Conservation (phyloP, 2,888 invertebrate genomes). For the Idaea straminata region DNA sequence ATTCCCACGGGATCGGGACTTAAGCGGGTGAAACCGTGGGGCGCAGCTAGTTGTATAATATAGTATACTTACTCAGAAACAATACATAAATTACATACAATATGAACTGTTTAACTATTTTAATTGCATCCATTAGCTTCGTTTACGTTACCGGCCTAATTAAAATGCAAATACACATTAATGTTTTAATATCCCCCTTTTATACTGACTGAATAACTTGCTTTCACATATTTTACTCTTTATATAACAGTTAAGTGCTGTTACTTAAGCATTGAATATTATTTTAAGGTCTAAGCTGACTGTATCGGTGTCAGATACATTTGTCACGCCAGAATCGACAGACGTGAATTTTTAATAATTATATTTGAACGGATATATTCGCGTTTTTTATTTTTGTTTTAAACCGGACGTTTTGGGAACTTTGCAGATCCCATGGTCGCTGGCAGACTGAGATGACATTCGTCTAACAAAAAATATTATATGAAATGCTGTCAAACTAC, state of each 20-base stretch:
- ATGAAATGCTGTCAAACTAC: too few species aligned
- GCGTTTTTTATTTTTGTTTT: too few species aligned
- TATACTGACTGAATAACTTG: constrained; percentile 30
- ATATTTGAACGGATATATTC: too few species aligned
- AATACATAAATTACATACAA: constrained; percentile 52
- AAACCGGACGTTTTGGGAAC: too few species aligned
- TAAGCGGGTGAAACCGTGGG: too few species aligned
- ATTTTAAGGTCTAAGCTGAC: neutral
- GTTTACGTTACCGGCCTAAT: constrained; percentile 57
- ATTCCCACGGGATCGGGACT: too few species aligned
- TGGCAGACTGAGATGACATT: too few species aligned
- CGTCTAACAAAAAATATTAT: too few species aligned
- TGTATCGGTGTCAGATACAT: neutral
- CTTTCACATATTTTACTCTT: constrained; percentile 36
- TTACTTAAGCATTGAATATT: constrained; percentile 6
- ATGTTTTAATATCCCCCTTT: constrained; percentile 51
- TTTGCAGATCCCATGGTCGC: too few species aligned
- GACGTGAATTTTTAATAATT: too few species aligned
- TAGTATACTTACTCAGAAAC: constrained; percentile 28
- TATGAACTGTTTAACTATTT: constrained; percentile 59
- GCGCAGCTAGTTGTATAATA: too few species aligned
- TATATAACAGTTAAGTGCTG: constrained; percentile 16
- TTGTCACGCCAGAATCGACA: too few species aligned
- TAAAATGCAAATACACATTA: constrained; percentile 60
- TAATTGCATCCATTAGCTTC: constrained; percentile 59